Conservation (phyloP, 1,140 invertebrate species). For the Diploscapter pachys region DNA sequence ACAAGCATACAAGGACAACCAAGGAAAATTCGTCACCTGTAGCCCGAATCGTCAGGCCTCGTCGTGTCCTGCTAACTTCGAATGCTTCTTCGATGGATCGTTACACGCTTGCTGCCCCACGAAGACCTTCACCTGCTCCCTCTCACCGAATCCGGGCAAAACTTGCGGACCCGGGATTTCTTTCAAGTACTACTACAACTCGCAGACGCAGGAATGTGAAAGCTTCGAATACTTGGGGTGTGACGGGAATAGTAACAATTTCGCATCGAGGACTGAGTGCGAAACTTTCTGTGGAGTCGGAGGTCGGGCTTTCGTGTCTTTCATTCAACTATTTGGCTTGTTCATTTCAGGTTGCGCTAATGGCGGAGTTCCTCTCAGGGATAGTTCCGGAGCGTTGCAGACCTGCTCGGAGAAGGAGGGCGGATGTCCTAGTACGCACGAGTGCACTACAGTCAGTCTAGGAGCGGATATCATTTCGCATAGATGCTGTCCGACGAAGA, state of each 20-base stretch:
- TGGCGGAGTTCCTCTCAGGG: constrained; percentile 34
- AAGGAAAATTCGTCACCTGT: constrained; percentile 34
- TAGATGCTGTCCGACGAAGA: constrained; percentile 37
- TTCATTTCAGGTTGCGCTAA: constrained; percentile 28
- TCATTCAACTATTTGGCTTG: not conserved
- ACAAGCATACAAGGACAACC: constrained; percentile 37
- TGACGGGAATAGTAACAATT: constrained; percentile 40
- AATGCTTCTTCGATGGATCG: constrained; percentile 37
- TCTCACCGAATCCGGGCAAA: constrained; percentile 34
- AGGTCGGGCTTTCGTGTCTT: not conserved
- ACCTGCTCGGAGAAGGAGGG: constrained; percentile 29
- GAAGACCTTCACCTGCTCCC: constrained; percentile 37
- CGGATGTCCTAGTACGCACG: constrained; percentile 36
- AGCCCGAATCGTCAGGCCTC: constrained; percentile 25
- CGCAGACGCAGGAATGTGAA: constrained; percentile 30
- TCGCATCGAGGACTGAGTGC: constrained; percentile 36
- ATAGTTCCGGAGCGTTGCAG: constrained; percentile 29
- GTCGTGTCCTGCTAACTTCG: constrained; percentile 33
- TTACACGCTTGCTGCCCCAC: constrained; percentile 39
- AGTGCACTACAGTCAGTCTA: constrained; percentile 32
- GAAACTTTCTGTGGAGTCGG: constrained; percentile 41
- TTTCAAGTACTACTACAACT: constrained; percentile 40
- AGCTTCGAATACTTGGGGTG: constrained; percentile 37
- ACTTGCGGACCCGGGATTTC: constrained; percentile 41
- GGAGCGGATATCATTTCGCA: constrained; percentile 30